A percentile compares a stretch with the other conserved stretches of the same genome.
Evolutionary conservation across 1,140 invertebrate genomes (phyloP).

Genomic region (Bombus terrestris): DNA sequence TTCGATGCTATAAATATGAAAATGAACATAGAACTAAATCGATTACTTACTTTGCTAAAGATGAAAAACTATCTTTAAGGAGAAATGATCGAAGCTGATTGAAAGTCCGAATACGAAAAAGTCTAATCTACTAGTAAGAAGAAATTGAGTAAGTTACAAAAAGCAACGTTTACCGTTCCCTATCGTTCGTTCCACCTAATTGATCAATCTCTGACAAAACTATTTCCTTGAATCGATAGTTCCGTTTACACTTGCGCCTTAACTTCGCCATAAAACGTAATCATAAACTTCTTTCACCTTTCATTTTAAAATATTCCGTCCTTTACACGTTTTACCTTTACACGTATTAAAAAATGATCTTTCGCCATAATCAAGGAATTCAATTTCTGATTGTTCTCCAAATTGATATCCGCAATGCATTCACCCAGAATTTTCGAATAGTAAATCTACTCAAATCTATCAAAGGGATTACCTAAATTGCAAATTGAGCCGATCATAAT

Average conservation of each 20-base stretch:
- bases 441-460: too few relatives aligned
- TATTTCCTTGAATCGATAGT: neutral
- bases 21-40: too few relatives aligned
- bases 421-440: too few relatives aligned
- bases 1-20: too few relatives aligned
- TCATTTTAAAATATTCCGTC: neutral
- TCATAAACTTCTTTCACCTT: neutral
- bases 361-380: neutral
- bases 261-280: neutral
- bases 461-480: too few relatives aligned
- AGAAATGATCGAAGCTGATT: neutral
- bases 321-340: neutral
- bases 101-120: neutral
- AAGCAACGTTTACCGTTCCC: neutral
- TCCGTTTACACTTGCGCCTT: neutral
- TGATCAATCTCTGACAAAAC: neutral
- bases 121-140: neutral
- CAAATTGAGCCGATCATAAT: neutral
- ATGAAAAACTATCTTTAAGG: neutral
- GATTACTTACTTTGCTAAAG: neutral
- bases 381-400: neutral
- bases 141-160: neutral
- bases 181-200: neutral
- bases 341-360: too few relatives aligned
- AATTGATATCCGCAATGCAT: neutral